Evolutionary conservation across 2,797 vertebrate genomes (phyloP).

Genomic region (Propithecus perrieri): DNA sequence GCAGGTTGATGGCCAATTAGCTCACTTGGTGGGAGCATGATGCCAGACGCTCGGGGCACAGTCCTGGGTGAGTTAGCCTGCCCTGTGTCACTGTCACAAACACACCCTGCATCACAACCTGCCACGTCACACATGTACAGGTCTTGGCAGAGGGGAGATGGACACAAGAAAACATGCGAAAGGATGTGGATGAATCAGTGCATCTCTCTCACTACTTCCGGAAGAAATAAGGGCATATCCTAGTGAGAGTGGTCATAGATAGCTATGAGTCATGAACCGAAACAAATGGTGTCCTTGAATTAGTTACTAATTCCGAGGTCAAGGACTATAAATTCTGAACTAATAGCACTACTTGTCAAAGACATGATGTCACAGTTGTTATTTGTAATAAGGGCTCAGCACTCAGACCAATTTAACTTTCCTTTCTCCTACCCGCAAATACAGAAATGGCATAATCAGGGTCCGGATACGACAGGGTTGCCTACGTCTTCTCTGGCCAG

Average conservation of each 20-base stretch:
- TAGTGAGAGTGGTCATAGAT: background rate
- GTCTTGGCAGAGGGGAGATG: background rate
- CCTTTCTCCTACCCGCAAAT: conserved; percentile 74
- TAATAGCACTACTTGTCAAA: conserved; percentile 70
- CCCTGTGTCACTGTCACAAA: background rate
- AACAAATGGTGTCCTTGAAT: conserved; percentile 67
- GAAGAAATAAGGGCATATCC: background rate
- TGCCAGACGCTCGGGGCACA: background rate
- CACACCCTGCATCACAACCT: background rate
- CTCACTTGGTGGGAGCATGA: background rate
- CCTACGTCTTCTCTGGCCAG: conserved; percentile 57
- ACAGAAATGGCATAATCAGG: conserved; percentile 74
- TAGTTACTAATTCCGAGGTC: conserved; percentile 66
- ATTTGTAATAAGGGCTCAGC: conserved; percentile 61
- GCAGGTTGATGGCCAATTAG: background rate
- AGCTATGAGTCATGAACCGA: conserved; percentile 64
- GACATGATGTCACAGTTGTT: conserved; percentile 60
- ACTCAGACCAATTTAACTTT: conserved; percentile 75
- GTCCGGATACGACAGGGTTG: conserved; percentile 68
- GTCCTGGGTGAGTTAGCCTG: background rate
- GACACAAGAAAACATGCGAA: background rate
- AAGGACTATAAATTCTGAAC: conserved; percentile 62
- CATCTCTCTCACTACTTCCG: background rate
- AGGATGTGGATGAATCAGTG: background rate
- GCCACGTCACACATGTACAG: background rate